Conservation (phyloP, 2,888 invertebrate species). For the Osedax fenrisi region DNA sequence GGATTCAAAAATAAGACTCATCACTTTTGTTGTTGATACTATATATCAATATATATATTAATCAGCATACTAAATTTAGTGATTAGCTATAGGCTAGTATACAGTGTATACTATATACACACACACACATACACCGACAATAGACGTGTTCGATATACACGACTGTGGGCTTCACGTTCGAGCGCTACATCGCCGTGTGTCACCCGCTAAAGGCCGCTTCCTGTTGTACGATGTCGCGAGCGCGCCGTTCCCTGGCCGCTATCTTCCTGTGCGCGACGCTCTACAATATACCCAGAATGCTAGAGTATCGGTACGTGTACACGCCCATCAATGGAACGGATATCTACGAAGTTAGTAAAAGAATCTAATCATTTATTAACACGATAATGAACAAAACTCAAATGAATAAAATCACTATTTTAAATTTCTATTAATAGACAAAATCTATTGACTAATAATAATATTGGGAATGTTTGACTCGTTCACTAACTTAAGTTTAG, state of each 20-base stretch:
- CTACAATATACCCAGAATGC: slow-evolving; percentile 68
- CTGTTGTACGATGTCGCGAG: slow-evolving; percentile 76
- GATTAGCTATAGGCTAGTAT: no score
- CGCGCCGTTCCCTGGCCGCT: slow-evolving; percentile 68
- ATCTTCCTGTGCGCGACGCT: slow-evolving; percentile 70
- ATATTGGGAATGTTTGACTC: no score
- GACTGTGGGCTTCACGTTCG: slow-evolving; percentile 60
- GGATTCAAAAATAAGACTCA: no score
- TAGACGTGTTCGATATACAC: slow-evolving; percentile 84
- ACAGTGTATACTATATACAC: no score
- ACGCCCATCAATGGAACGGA: slow-evolving; percentile 2
- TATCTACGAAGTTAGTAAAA: neutral
- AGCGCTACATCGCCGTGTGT: slow-evolving; percentile 72
- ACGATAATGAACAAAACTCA: neutral
- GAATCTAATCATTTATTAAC: neutral
- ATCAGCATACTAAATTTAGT: no score
- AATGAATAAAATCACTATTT: no score
- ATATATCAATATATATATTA: no score
- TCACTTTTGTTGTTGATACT: no score
- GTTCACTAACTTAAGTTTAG: no score
- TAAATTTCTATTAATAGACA: no score
- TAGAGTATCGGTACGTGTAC: slow-evolving; percentile 47
- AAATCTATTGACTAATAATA: no score
- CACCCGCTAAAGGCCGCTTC: slow-evolving; percentile 72
- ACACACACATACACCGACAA: neutral